phyloP scores from a whole-genome alignment of 2,113 vertebrate species.

The Oreotrochilus melanogaster region DNA sequence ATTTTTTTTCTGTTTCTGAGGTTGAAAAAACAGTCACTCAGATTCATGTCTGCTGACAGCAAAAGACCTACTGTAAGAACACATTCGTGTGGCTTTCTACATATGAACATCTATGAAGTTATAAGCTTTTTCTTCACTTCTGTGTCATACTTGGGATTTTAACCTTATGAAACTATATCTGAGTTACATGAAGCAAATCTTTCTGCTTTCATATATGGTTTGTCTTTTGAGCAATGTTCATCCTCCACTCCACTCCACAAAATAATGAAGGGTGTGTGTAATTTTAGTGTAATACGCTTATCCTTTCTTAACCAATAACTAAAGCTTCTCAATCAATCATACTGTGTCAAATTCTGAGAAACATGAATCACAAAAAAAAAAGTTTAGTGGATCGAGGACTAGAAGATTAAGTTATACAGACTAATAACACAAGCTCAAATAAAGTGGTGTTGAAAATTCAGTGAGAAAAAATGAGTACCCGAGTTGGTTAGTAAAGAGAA shows the following conservation, averaged over 20 bases:
- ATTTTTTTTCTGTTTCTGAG: not conserved
- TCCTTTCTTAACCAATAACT: fast-evolving
- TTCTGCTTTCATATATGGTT: not conserved
- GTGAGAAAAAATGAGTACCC: not conserved
- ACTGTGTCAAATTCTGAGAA: not conserved
- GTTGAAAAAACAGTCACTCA: not conserved
- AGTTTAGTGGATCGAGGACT: not conserved
- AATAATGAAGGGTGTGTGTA: fast-evolving
- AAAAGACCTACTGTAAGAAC: not conserved
- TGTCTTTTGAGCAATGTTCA: not conserved
- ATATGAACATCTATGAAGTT: fast-evolving
- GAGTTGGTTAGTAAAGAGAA: not conserved
- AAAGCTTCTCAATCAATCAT: not conserved
- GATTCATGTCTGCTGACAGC: not conserved
- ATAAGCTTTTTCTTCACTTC: not conserved
- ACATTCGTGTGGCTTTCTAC: not conserved
- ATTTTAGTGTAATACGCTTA: not conserved
- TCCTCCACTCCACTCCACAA: fast-evolving
- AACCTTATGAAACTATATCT: not conserved
- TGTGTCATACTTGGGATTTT: not conserved
- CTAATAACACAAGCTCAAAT: not conserved
- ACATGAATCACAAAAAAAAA: not conserved
- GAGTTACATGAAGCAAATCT: not conserved
- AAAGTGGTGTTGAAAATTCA: not conserved
- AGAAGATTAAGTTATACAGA: not conserved